phyloP scores from a whole-genome alignment of 2,797 vertebrate species.

The Sebastolobus alascanus region DNA sequence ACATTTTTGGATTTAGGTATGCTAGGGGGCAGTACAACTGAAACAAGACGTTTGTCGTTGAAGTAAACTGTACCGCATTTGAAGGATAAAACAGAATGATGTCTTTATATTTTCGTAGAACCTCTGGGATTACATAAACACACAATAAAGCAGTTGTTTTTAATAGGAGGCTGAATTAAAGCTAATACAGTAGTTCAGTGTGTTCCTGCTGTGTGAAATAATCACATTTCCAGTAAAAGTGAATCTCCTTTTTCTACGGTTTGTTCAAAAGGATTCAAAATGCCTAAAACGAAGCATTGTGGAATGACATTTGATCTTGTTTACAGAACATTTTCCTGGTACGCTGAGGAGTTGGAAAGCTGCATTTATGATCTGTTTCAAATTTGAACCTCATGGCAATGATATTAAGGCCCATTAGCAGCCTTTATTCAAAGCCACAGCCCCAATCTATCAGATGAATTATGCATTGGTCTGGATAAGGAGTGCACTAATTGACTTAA shows the following conservation, averaged over 20 bases:
- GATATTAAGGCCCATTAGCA: constrained; percentile 81
- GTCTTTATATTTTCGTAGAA: neutral
- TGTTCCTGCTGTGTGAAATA: neutral
- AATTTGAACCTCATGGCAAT: constrained; percentile 46
- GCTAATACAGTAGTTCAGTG: neutral
- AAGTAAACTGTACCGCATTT: neutral
- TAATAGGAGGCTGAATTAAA: constrained; percentile 14
- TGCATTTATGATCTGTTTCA: constrained; percentile 51
- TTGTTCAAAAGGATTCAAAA: constrained; percentile 13
- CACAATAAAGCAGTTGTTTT: neutral
- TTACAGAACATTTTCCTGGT: constrained; percentile 41
- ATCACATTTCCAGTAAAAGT: constrained; percentile 17
- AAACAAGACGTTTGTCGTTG: neutral
- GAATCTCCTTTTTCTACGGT: neutral
- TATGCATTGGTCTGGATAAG: constrained; percentile 84
- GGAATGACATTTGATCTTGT: constrained; percentile 34
- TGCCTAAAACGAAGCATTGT: neutral
- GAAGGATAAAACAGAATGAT: neutral
- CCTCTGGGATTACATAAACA: neutral
- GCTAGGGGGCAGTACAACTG: neutral
- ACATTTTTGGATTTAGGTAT: neutral
- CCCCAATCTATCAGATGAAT: constrained; percentile 83
- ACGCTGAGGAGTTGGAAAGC: constrained; percentile 21
- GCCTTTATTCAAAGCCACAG: constrained; percentile 81
- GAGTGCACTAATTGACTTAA: constrained; percentile 76